phyloP scores from a whole-genome alignment of 1,140 invertebrate genomes.

The Acyrthosiphon pisum region DNA sequence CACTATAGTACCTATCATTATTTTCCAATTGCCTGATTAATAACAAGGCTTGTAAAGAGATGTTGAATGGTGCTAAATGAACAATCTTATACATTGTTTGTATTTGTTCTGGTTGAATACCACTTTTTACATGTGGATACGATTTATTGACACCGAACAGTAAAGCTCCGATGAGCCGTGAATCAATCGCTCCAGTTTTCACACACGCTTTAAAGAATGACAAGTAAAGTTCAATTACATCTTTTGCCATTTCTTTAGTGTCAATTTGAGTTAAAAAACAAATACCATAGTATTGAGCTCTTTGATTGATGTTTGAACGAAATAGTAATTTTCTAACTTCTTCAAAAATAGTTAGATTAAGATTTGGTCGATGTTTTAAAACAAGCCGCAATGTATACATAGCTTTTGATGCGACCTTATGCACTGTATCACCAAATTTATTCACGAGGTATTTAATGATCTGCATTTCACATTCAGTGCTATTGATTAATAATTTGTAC shows the following conservation, averaged over 20 bases:
- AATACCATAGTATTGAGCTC: slow-evolving; percentile 92
- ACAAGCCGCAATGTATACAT: slow-evolving; percentile 86
- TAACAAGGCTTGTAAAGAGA: slow-evolving; percentile 85
- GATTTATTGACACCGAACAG: slow-evolving; percentile 87
- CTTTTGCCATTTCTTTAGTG: slow-evolving; percentile 73
- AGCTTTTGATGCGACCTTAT: slow-evolving; percentile 86
- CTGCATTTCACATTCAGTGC: slow-evolving; percentile 89
- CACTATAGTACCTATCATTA: slow-evolving; percentile 81
- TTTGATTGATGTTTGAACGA: slow-evolving; percentile 65
- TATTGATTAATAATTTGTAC: slow-evolving; percentile 79
- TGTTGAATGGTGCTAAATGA: slow-evolving; percentile 82
- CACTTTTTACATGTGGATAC: slow-evolving; percentile 77
- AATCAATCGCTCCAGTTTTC: slow-evolving; percentile 89
- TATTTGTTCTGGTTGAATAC: slow-evolving; percentile 69
- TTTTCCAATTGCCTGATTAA: slow-evolving; percentile 84
- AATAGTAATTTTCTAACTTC: slow-evolving; percentile 92
- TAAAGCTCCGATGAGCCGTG: slow-evolving; percentile 89
- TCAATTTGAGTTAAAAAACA: slow-evolving; percentile 89
- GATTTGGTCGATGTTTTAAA: slow-evolving; percentile 86
- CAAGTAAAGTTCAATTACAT: slow-evolving; percentile 91
- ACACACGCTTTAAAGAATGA: slow-evolving; percentile 93
- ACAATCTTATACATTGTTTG: slow-evolving; percentile 90
- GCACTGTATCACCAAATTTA: slow-evolving; percentile 92
- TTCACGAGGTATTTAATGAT: slow-evolving; percentile 86
- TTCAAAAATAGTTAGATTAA: slow-evolving; percentile 85